Base-by-base conservation (phyloP, 2,888 invertebrate species). In the Amblyjoppa fuscipennis region DNA sequence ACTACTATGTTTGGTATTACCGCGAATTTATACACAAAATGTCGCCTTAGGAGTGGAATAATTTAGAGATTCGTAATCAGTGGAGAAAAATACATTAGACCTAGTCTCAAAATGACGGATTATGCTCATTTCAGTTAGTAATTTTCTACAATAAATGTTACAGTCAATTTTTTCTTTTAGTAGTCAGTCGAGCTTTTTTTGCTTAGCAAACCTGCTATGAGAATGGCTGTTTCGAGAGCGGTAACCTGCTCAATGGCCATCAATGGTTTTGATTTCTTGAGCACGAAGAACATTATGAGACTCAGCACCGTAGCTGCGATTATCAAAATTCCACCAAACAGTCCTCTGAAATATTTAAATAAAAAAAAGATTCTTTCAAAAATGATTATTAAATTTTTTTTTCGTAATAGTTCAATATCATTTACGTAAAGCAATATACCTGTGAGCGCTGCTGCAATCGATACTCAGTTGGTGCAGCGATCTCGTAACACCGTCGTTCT, bases 261-360 rank as follows among this genome's bases (percentile, higher is more conserved):
- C 81, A 89, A 89, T 5, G 92, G 91, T 38, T 92, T 93, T 0
- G 93, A 96, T 82, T 95, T 96, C 79, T 96, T 96, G 70, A 98
- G 94, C 0, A 98, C 98, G 93, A 98, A 98, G 94, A 98, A 98
- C 95, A 98, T 96, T 78, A 98, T 98, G 85, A 98, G 96, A 16
- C 97, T 97, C 91, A 98, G 97, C 73, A 98, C 98, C 11, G 97
- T 97, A 81, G 97, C 95, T 0, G 98, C 98, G 77, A 98, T 96
- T 59, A 98, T 95, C 11, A 98, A 94, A 87, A 97, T 97, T 4
- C 98, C 95, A 45, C 95, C 94, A 89, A 96, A 96, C 92, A 98
- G 95, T 88, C 98, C 95, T 93, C 96, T 94, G 94, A 34, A 77
- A 87, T 64, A 16, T 68, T 51, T 34, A 4, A 34, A 4, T 34